Percentiles rank a stretch among this genome's conserved stretches.
phyloP scores from a whole-genome alignment of 2,113 vertebrate genomes.

The Heterochromis multidens region DNA sequence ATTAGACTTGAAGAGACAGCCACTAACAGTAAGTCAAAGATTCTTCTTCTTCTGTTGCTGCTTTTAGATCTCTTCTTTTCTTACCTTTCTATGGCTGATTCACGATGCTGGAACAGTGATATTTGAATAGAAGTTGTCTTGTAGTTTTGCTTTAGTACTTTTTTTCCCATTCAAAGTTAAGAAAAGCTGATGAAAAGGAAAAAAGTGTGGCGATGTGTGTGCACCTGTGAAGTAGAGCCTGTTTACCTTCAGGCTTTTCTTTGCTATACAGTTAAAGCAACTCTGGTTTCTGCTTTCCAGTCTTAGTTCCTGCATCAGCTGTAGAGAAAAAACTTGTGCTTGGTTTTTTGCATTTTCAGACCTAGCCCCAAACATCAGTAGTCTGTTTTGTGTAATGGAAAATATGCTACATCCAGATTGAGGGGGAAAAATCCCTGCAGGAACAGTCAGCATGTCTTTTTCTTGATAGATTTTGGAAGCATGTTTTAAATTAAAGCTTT shows the following conservation, averaged over 20 bases:
- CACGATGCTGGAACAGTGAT: neutral
- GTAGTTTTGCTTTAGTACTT: accelerated
- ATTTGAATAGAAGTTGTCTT: neutral
- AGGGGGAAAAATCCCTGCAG: neutral
- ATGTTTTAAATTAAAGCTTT: slow-evolving; percentile 1
- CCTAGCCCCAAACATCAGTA: neutral
- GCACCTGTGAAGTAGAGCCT: neutral
- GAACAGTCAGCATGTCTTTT: neutral
- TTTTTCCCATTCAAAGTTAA: neutral
- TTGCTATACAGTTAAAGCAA: neutral
- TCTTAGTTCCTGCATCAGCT: neutral
- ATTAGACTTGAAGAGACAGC: slow-evolving; percentile 38
- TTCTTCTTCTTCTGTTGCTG: neutral
- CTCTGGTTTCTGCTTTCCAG: no score
- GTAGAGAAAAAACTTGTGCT: neutral
- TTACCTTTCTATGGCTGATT: neutral
- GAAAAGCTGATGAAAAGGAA: neutral
- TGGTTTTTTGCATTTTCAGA: neutral
- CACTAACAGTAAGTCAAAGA: slow-evolving; percentile 49
- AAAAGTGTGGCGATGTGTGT: neutral
- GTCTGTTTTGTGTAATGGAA: neutral
- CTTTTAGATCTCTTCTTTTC: neutral
- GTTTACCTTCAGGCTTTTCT: neutral
- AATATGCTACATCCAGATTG: neutral
- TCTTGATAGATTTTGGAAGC: neutral